A percentile compares a stretch with the other conserved stretches of the same genome.
Evolutionary conservation across 2,113 vertebrate species (phyloP).

Genomic region (Orycteropus afer): DNA sequence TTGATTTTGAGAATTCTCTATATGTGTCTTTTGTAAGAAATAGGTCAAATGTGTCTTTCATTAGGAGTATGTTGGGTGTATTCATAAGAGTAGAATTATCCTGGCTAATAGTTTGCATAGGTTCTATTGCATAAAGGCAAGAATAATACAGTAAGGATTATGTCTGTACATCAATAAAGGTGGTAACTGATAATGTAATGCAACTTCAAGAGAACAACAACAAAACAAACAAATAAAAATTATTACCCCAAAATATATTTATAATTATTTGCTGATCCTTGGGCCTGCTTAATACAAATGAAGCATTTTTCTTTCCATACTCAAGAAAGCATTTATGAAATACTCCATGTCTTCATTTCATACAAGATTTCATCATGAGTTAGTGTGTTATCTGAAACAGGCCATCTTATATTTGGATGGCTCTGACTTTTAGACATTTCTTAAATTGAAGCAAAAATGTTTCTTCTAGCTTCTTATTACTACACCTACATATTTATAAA

Average conservation of each 20-base stretch:
- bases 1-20: too few relatives aligned
- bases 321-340: not conserved
- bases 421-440: not conserved
- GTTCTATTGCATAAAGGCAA: too few relatives aligned
- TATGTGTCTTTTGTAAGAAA: too few relatives aligned
- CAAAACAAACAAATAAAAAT: too few relatives aligned
- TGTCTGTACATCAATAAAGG: too few relatives aligned
- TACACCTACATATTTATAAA: not conserved
- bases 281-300: not conserved
- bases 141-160: too few relatives aligned
- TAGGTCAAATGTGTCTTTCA: too few relatives aligned
- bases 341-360: not conserved
- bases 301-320: not conserved
- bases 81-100: too few relatives aligned
- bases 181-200: too few relatives aligned
- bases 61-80: too few relatives aligned
- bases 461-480: not conserved
- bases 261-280: not conserved
- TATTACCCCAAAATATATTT: not conserved
- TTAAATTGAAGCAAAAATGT: constrained; percentile 35
- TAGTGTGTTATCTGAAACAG: not conserved
- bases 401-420: not conserved
- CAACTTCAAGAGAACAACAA: too few relatives aligned
- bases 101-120: too few relatives aligned
- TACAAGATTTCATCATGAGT: not conserved